Base-by-base conservation (phyloP, 1,140 invertebrate genomes). In the Bathynomus jamesi region DNA sequence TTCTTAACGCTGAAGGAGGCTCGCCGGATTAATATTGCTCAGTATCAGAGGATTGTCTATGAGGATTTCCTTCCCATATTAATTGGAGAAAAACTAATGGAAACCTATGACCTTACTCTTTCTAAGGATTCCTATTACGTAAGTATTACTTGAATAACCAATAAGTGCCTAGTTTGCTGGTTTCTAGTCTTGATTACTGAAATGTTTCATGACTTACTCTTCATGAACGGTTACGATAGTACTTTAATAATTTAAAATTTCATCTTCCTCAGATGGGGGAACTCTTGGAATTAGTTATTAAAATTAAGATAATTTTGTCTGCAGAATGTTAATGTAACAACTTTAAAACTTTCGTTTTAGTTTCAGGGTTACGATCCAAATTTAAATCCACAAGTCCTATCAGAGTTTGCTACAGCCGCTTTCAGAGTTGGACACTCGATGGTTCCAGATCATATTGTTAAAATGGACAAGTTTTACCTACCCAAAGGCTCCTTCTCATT, bases 341-440 rank as follows among this genome's bases (percentile, higher is more conserved):
- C 5, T 21, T 24, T 28, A 21, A 24, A 8, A 63, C 21, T 21
- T n/a, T 40, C 32, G 25, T 3, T 28, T 70, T 32, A 69, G 70
- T 25, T 65, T 0, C 69, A 76, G 79, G 78, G 78, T 61, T 85
- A 86, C 72, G 77, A 83, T 72, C 64, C 77, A 3, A 68, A 76
- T 5, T 62, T 83, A 2, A 82, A 84, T 71, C 81, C 84, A 2
- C 79, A 78, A 24, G 80, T 84, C 21, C 76, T 81, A 7, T 84
- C 83, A 70, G 82, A 82, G 69, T 85, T 85, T 73, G 78, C 82
- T 10, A 79, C 83, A 5, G 86, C 87, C 27, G 87, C 86, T 13
- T 86, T 84, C 77, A 78, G 86, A 67, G 84, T 85, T 72, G 85
- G 85, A 0, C 86, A 87, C 76, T 82, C 83, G 5, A 72, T 82